Evolutionary conservation across 1,140 invertebrate genomes (phyloP), one percentile per base, ranked within the genome.

Genomic region (Pseudobourletiella spinata): DNA sequence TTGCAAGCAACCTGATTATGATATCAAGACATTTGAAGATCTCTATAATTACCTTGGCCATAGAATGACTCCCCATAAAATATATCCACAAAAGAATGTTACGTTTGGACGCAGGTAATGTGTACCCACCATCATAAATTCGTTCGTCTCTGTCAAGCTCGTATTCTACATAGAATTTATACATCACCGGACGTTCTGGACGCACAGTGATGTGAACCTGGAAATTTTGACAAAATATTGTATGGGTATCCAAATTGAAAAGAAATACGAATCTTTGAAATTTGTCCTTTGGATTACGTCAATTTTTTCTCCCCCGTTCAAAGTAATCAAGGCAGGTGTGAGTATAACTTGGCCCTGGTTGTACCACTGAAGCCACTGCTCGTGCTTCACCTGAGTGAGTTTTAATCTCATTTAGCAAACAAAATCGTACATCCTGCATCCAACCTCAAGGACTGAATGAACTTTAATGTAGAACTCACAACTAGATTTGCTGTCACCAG

Each of bases 1-100:
- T n/a, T n/a, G n/a, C n/a, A n/a, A n/a, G n/a, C n/a, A n/a, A n/a
- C n/a, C n/a, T n/a, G n/a, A n/a, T n/a, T n/a, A n/a, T n/a, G n/a
- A n/a, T n/a, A n/a, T n/a, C n/a, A n/a, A n/a, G n/a, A n/a, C n/a
- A n/a, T n/a, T n/a, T n/a, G n/a, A n/a, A n/a, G n/a, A n/a, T n/a
- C n/a, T n/a, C n/a, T n/a, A n/a, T n/a, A n/a, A n/a, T 25, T 25
- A 60, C 58, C 28, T 51, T 52, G n/a, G 50, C 32, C 14, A 54
- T 30, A 0, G 50, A 22, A 44, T 61, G 59, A 55, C 55, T 51
- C 11, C 59, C 59, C 51, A 61, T 61, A 28, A 61, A 61, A 20
- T n/a, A n/a, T n/a, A n/a, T n/a, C n/a, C n/a, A n/a, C n/a, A n/a
- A n/a, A n/a, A n/a, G n/a, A n/a, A n/a, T n/a, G n/a, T n/a, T n/a